Evolutionary conservation across 2,888 invertebrate species (phyloP), one percentile per base, ranked within the genome.

Genomic region (Spisula solida): DNA sequence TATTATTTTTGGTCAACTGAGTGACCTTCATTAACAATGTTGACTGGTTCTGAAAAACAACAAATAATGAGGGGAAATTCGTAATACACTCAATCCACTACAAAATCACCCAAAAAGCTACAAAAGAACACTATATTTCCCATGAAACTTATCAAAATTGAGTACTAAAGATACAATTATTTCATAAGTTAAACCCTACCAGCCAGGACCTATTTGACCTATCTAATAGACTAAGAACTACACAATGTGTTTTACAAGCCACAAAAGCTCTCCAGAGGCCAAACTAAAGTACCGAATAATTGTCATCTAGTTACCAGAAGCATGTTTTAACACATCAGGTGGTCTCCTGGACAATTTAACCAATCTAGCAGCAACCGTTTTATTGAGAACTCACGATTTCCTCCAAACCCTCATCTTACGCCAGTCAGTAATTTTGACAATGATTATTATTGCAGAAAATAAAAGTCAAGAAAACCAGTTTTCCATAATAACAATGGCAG

Each of bases 401-500:
- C 18, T 31, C 34, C 29, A 34, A 34, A 31, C 31, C 75, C 5
- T 75, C 75, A 75, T 75, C 75, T 25, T 31, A 41, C 8, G 34
- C 34, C 75, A 75, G 31, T 75, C 16, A 14, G 29, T 14, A 83
- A 51, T 70, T 48, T 51, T 83, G 83, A 83, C 83, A 83, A 51
- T 83, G 51, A 86, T 86, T 86, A 80, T 66, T 86, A 66, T 81
- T 66, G 81, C 86, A 86, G 86, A 75, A 56, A 78, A 31, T 78
- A 41, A 51, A 48, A 55, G 25, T n/a, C 55, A 78, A 85, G 79
- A 48, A 48, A 83, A 83, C 29, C 31, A 82, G 70, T 70, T 75
- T 70, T 70, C 70, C 34, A 25, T 55, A 60, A 70, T 66, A 66
- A 66, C 78, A 51, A 48, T 78, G 47, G 56, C 25, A 48, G 48